Percentiles rank a stretch among this genome's conserved stretches.
Evolutionary conservation across 2,113 vertebrate genomes (phyloP).

Genomic region (Scomber colias): DNA sequence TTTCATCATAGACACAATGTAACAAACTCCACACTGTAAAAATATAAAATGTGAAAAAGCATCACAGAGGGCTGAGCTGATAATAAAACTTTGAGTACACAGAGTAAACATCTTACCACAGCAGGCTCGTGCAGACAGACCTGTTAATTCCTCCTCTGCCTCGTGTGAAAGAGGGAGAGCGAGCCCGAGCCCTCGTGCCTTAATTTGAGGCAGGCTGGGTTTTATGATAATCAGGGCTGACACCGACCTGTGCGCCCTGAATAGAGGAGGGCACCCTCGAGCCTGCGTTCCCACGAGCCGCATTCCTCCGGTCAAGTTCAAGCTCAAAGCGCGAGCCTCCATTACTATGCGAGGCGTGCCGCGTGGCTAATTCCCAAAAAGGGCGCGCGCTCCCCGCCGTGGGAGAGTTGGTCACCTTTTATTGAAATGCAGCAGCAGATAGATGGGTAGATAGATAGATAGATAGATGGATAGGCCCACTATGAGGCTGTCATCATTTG

Average conservation of each 20-base stretch:
- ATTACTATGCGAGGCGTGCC: conserved; percentile 80
- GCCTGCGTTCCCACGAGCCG: conserved; percentile 83
- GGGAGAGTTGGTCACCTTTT: conserved; percentile 73
- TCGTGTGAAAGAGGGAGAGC: conserved; percentile 70
- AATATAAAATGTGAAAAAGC: not conserved
- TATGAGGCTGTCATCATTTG: conserved; percentile 44
- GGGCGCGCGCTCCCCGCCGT: conserved; percentile 68
- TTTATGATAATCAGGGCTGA: conserved; percentile 86
- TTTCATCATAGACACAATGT: too few species aligned
- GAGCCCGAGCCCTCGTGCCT: conserved; percentile 74
- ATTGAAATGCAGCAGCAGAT: conserved; percentile 42
- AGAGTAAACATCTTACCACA: conserved; percentile 65
- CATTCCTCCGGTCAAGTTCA: conserved; percentile 87
- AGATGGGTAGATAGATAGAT: conserved; percentile 1
- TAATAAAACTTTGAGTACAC: not conserved
- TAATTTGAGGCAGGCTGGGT: conserved; percentile 81
- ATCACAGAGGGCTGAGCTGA: not conserved
- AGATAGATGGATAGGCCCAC: conserved; percentile 14
- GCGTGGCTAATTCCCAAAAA: conserved; percentile 74
- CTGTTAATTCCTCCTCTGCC: conserved; percentile 69
- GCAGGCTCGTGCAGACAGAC: conserved; percentile 48
- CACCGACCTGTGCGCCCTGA: conserved; percentile 80
- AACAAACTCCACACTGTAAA: not conserved
- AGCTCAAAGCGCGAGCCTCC: conserved; percentile 79
- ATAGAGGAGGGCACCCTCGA: conserved; percentile 73